Evolutionary conservation across 1,140 invertebrate species (phyloP).

Genomic region (Ceratina calcarata): DNA sequence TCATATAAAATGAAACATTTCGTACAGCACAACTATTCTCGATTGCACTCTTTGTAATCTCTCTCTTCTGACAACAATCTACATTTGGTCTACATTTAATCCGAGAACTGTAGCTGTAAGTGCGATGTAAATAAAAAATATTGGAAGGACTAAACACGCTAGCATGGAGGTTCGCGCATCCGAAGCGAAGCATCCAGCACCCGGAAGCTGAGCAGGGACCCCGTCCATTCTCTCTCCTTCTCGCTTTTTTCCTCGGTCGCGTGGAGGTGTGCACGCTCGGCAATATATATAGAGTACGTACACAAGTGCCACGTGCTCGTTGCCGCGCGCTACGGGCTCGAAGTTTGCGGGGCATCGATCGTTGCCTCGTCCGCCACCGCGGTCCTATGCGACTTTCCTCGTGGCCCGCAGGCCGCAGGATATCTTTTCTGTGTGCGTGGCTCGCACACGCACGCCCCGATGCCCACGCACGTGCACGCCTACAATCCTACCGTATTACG

Average conservation of each 20-base stretch:
- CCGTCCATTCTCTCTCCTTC: background rate
- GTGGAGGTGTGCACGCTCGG: conserved; percentile 41
- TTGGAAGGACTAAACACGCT: background rate
- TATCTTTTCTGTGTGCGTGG: conserved; percentile 23
- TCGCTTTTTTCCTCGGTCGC: conserved; percentile 29
- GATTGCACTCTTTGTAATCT: too few relatives aligned
- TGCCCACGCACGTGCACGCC: conserved; percentile 39
- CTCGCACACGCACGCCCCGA: conserved; percentile 13
- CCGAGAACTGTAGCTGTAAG: too few relatives aligned
- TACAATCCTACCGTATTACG: conserved; percentile 35
- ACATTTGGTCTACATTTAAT: too few relatives aligned
- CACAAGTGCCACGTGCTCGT: conserved; percentile 68
- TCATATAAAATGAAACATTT: too few relatives aligned
- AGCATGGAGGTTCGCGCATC: conserved; percentile 17
- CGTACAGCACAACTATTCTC: too few relatives aligned
- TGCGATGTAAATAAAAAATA: background rate
- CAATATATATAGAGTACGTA: conserved; percentile 56
- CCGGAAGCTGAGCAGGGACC: conserved; percentile 34
- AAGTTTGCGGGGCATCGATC: conserved; percentile 77
- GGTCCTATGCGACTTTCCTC: conserved; percentile 46
- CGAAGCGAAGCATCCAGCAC: conserved; percentile 5
- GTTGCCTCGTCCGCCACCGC: conserved; percentile 28
- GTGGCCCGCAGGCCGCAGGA: conserved; percentile 40
- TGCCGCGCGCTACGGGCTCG: conserved; percentile 62
- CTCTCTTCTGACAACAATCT: too few relatives aligned